A percentile compares a stretch with the other conserved stretches of the same genome.
phyloP scores from a whole-genome alignment of 2,113 vertebrate genomes.

The Indri indri region DNA sequence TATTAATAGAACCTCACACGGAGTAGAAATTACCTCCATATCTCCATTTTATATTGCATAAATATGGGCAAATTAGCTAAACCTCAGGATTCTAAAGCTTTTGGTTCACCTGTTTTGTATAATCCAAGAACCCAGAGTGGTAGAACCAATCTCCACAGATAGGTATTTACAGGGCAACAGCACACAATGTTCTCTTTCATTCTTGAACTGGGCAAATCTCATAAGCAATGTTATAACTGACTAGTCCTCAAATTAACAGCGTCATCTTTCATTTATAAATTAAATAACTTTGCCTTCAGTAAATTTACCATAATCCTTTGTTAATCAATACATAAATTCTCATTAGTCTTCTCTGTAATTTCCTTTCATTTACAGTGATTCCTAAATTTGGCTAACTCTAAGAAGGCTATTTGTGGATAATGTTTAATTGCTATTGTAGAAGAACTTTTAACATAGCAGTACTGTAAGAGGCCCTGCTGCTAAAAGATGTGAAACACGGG shows the following conservation, averaged over 20 bases:
- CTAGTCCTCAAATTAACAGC: background rate
- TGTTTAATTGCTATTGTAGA: background rate
- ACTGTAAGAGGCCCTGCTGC: background rate
- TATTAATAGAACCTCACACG: background rate
- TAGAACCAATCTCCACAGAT: background rate
- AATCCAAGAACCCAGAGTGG: background rate
- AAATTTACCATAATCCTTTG: background rate
- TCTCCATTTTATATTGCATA: background rate
- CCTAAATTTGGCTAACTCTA: background rate
- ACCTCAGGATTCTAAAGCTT: background rate
- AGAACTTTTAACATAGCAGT: background rate
- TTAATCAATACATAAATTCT: constrained; percentile 2
- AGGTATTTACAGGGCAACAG: background rate
- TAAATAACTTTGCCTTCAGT: constrained; percentile 44
- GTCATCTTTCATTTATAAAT: background rate
- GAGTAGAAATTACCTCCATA: background rate
- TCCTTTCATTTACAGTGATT: background rate
- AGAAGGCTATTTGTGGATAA: background rate
- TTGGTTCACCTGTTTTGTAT: background rate
- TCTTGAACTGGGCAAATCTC: background rate
- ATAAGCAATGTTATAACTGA: background rate
- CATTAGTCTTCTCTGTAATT: background rate
- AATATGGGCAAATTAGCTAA: background rate
- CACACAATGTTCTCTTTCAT: background rate
- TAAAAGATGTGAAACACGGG: background rate